Evolutionary conservation across 2,113 vertebrate species (phyloP).

Genomic region (Petaurus breviceps): DNA sequence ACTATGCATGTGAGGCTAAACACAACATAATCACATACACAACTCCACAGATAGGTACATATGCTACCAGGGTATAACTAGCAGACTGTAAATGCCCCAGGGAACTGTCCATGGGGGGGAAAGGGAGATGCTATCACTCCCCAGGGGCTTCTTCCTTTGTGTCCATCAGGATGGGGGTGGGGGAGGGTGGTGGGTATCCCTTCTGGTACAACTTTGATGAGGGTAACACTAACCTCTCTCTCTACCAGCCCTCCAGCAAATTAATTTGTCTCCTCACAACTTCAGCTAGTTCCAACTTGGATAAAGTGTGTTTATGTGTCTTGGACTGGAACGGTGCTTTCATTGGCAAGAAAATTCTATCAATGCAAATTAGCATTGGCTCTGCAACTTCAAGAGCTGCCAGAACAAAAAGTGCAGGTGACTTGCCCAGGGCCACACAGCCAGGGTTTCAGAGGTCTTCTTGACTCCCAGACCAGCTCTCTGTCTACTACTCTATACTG

Average conservation of each 20-base stretch:
- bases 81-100: background rate
- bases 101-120: background rate
- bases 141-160: background rate
- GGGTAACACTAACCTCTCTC: background rate
- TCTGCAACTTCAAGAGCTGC: background rate
- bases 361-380: background rate
- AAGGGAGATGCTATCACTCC: background rate
- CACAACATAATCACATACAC: background rate
- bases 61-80: background rate
- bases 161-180: background rate
- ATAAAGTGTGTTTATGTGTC: background rate
- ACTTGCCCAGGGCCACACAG: background rate
- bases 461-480: background rate
- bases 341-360: background rate
- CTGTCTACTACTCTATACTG: background rate
- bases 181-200: background rate
- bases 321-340: background rate
- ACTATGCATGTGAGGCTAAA: background rate
- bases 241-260: background rate
- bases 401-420: background rate
- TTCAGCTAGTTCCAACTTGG: background rate
- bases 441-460: background rate
- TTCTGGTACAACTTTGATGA: background rate
- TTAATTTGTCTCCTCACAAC: background rate
- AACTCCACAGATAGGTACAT: background rate